A percentile compares a stretch with the other conserved stretches of the same genome.
Conservation (phyloP, 92 coral and sea anemone species). For the Muricea muricata region DNA sequence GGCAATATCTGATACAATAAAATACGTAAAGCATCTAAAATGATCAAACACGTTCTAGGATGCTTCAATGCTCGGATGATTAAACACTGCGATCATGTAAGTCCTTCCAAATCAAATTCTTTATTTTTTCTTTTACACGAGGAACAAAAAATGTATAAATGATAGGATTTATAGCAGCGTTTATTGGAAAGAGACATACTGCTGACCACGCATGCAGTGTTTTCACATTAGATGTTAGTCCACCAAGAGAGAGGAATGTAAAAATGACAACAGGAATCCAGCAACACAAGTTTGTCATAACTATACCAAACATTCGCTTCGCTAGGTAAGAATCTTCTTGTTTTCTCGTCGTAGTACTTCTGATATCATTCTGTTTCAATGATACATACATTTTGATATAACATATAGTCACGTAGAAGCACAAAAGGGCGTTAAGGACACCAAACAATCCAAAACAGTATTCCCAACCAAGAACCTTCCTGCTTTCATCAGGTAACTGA, state of each 20-base stretch:
- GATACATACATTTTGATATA: conserved; percentile 18
- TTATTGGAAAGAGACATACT: conserved; percentile 48
- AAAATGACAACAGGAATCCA: conserved; percentile 24
- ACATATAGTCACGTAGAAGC: background rate
- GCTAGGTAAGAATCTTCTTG: conserved; percentile 9
- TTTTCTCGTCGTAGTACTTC: background rate
- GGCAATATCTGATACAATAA: too few relatives aligned
- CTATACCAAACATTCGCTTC: conserved; percentile 21
- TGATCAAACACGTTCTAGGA: too few relatives aligned
- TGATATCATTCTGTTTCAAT: background rate
- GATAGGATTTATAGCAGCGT: conserved; percentile 72
- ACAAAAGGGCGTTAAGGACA: conserved; percentile 1
- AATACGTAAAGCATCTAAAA: too few relatives aligned
- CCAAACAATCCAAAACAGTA: conserved; percentile 29
- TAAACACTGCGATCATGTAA: background rate
- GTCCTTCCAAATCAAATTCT: background rate
- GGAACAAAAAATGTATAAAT: conserved; percentile 58
- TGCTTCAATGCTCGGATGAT: too few relatives aligned
- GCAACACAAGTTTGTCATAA: conserved; percentile 24
- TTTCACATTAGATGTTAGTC: background rate
- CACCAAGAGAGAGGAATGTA: conserved; percentile 7
- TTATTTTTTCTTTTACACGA: background rate
- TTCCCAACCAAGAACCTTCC: conserved; percentile 14
- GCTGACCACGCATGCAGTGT: conserved; percentile 19
- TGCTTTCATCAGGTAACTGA: background rate